Conservation (phyloP, 2,797 vertebrate genomes). For the Galaxias olidus region DNA sequence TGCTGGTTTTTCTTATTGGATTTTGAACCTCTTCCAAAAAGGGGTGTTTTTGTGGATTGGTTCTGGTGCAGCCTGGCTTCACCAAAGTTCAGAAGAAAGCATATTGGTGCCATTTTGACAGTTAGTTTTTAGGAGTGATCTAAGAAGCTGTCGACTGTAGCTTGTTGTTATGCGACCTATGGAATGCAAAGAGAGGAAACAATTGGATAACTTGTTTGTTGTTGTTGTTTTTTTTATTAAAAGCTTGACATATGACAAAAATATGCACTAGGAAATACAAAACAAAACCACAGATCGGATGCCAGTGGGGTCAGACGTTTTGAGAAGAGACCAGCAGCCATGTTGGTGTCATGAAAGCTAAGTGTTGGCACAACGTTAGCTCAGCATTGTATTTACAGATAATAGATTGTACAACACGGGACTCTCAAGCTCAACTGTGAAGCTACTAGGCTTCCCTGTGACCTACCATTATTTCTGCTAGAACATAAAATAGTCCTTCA, state of each 20-base stretch:
- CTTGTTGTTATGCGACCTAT: conserved; percentile 99
- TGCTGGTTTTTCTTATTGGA: too few relatives aligned
- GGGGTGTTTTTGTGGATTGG: conserved; percentile 13
- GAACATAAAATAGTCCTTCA: conserved; percentile 71
- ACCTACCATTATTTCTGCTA: conserved; percentile 64
- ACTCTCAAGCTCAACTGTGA: conserved; percentile 43
- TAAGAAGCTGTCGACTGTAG: conserved; percentile 95
- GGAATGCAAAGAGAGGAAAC: conserved; percentile 80
- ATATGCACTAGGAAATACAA: conserved; percentile 69
- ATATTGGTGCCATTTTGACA: conserved; percentile 60
- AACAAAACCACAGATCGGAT: conserved; percentile 65
- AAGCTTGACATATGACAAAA: conserved; percentile 78
- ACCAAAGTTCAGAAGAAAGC: conserved; percentile 43
- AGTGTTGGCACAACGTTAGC: conserved; percentile 58
- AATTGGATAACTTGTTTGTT: conserved; percentile 74
- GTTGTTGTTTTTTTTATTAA: conserved; percentile 68
- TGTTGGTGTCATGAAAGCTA: conserved; percentile 39
- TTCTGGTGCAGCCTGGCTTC: conserved; percentile 39
- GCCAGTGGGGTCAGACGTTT: conserved; percentile 73
- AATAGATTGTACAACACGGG: conserved; percentile 16
- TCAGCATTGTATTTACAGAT: conserved; percentile 29
- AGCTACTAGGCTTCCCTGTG: conserved; percentile 50
- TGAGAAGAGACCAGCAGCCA: conserved; percentile 69
- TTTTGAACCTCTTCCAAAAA: conserved; percentile 25
- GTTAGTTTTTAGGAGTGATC: conserved; percentile 56